Base-by-base conservation (phyloP, 2,888 invertebrate species). In the Hirtodrosophila alboralis region DNA sequence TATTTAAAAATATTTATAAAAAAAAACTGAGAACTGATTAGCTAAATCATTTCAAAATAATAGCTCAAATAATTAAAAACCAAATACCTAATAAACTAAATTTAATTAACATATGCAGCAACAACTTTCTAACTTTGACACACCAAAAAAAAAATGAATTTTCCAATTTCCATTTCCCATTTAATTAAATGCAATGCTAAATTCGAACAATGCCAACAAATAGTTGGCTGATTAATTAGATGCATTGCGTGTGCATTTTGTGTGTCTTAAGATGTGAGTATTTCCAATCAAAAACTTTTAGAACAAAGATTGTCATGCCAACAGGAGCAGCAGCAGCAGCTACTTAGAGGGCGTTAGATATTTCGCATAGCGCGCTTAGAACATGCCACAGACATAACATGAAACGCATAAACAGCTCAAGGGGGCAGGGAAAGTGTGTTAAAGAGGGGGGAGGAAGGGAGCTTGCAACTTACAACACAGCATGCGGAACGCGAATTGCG, bases 361-460 rank as follows among this genome's bases (percentile, higher is more conserved):
- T 59, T 70, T 65, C 60, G 44, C 74, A 65, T 66, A 64, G 60
- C 63, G 58, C 47, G 37, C 47, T n/a, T 18, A 16, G 36, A 67
- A 53, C 71, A 77, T 77, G 53, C 81, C 66, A 44, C 84, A 65
- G 62, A 66, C 84, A 68, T 49, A 78, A 79, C 83, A 76, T 41
- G 78, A 61, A n/a, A n/a, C n/a, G 43, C 64, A 59, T 54, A 53
- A 65, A 56, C 56, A 63, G 62, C 57, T 41, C 62, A 57, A 31
- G 43, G 12, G n/a, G 12, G 13, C n/a, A n/a, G 8, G 6, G 12
- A 8, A 5, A 2, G 44, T 14, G 9, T 8, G 28, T 33, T 2
- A 10, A 4, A 7, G 18, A 7, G 13, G 14, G 10, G 1, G 26
- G 18, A 5, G 34, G 10, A 3, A n/a, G 33, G n/a, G 10, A 8